Evolutionary conservation across 2,113 vertebrate species (phyloP), one percentile per base, ranked within the genome.

Genomic region (Oxygymnocypris stewartii): DNA sequence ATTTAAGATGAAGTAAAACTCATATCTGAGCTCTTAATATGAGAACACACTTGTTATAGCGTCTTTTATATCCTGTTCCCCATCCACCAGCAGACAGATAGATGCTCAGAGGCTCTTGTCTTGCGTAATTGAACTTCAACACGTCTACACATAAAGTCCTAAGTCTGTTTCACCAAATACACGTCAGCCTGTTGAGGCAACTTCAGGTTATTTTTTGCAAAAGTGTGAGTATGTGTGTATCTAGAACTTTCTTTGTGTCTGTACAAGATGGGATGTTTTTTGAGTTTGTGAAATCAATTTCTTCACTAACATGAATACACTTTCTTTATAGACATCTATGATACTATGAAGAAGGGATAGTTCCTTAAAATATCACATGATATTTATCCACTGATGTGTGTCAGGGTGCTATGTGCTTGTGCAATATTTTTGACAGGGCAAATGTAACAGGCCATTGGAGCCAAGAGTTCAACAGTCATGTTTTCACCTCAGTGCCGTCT

Each of bases 91-190:
- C 1, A 79, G 63, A 13, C 82, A 75, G 79, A 85, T 69, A 31
- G 79, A 42, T 71, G 28, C 75, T 57, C 57, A 84, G 10, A 23
- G 35, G 42, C 23, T 23, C 44, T 79, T 47, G 28, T 37, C 88
- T 93, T 94, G 85, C 91, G 87, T 88, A 93, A 94, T 5, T 63
- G 35, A 44, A 77, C 28, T 84, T 31, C 88, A 84, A 82, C 83
- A 91, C 76, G 18, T 91, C 87, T 85, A 87, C 75, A 61, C 37
- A 86, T 80, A 79, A n/a, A 87, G 93, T 93, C 91, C 92, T 75
- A 92, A 93, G 94, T 94, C 92, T 88, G 90, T 42, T 93, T 90
- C 51, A 81, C 63, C 65, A 69, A 54, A 86, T 91, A 92, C 94
- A 95, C 90, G 82, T 94, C 92, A 92, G 49, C 87, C 65, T 79